Evolutionary conservation across 2,113 vertebrate genomes (phyloP), one percentile per base, ranked within the genome.

Genomic region (Elgaria multicarinata): DNA sequence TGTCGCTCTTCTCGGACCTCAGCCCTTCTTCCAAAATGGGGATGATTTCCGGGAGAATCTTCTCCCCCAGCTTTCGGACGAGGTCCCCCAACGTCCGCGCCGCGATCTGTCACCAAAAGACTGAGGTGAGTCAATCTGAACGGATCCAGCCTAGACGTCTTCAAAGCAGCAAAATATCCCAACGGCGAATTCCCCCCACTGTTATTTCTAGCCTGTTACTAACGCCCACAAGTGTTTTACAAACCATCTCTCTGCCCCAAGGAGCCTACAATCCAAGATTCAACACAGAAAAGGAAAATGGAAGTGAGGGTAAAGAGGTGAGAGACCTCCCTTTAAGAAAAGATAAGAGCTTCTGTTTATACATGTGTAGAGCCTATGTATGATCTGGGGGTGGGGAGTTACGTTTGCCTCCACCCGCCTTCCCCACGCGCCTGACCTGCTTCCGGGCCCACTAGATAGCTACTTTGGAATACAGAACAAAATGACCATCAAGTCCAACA

Each of bases 11-110:
- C 86, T 98, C 98, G 0, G 99, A 99, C 88, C 98, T 97, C 86
- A 99, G 96, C 5, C 99, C 98, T 58, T 98, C 98, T 93, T 99
- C 99, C 91, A 99, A 97, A 96, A 99, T 99, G 86, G 99, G 99
- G 95, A 99, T 99, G 90, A 99, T 99, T 97, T 99, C 99, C 0
- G 99, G 99, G 44, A 99, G 98, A 90, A 99, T 99, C 94, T 99
- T 99, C 95, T 99, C 99, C 53, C 99, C 99, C n/a, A 99, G 96
- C 93, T 99, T 99, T 86, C 99, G 97, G 86, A 99, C 99, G 33
- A 99, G 98, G 93, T 99, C 99, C 14, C 99, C 99, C 90, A 99
- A 94, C 0, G 99, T 99, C 53, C 99, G 98, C 10, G 99, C 99
- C 33, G 99, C 99, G 42, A 99, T 99, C 99, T 99, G 94, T 88